Evolutionary conservation across 2,888 invertebrate species (phyloP), one percentile per base, ranked within the genome.

Genomic region (Dinocampus coccinellae): DNA sequence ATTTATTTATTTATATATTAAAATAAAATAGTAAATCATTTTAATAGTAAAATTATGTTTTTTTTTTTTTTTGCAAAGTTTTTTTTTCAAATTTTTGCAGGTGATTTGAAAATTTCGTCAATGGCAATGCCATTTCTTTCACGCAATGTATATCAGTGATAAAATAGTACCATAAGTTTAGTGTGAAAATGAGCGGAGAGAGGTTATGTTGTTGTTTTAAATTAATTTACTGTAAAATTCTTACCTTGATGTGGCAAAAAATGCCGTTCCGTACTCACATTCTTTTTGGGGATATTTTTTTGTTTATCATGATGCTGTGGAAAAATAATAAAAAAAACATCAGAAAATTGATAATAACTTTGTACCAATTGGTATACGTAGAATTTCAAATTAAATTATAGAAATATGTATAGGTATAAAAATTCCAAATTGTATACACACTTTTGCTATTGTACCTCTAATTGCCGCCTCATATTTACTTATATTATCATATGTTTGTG

Each of bases 401-500:
- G 11, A 29, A 22, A 2, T 10, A 6, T 7, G 13, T 3, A 34
- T 9, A 33, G 33, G 24, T 33, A 13, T 33, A 16, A 22, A 34
- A 33, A 16, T n/a, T 10, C 9, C 0, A 53, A 26, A 16, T 61
- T 47, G n/a, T 33, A 66, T 73, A 22, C 64, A 73, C 71, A 70
- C 58, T 24, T 83, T 36, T 87, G 85, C 80, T 3, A 88, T 81
- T 0, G 85, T 73, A 76, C 84, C 88, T 24, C 85, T 87, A 0
- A 89, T 20, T 4, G 77, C 80, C 4, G 89, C 86, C 72, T 91
- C 89, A 81, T 90, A 94, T 79, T 91, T 92, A 1, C 89, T 88
- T 67, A 95, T 75, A 84, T 94, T 95, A 83, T 95, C 94, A 80
- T 91, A 93, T 68, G 89, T 77, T 26, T 91, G 91, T 0, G 93